Evolutionary conservation across 1,140 invertebrate species (phyloP), one percentile per base, ranked within the genome.

Genomic region (Stenopsyche tienmushanensis): DNA sequence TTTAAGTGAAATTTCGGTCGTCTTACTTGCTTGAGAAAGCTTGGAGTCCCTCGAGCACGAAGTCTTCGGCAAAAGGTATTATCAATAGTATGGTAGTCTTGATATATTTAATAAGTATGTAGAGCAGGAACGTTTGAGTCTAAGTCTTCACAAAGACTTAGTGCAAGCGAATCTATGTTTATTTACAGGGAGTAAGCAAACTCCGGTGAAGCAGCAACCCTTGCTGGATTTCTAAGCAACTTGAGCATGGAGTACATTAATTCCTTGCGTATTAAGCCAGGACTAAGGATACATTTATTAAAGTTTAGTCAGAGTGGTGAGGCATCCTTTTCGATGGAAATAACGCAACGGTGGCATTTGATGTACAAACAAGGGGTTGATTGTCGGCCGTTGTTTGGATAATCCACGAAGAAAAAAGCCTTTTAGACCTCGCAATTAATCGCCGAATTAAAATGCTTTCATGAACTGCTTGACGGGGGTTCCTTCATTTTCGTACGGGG

Each of bases 121-220:
- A n/a, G n/a, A n/a, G n/a, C n/a, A n/a, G n/a, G n/a, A n/a, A n/a
- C n/a, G 44, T 18, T 18, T 47, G 7, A 47, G 10, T 25, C 52
- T 54, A 54, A 54, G 52, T 26, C 52, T 25, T 21, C 24, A 54
- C 52, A 54, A 54, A 54, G 52, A 54, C 52, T 54, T 54, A 54
- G 18, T 54, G 52, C 52, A 54, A 29, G 52, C 23, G 52, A 54
- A 54, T 54, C 52, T 29, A 13, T 54, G 52, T 54, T 54, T 54
- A 54, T 54, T 54, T 54, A 54, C 52, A 54, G 25, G 18, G 52
- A 54, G 52, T 25, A 25, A 54, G 52, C 25, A 54, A 54, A 54
- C 25, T 54, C 52, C 25, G 20, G 23, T 29, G 9, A 18, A 54
- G 23, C 44, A 15, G 44, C 18, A 15, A 47, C 8, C 44, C 44